Conservation (phyloP, 1,140 invertebrate species). For the Zaprionus taronus region DNA sequence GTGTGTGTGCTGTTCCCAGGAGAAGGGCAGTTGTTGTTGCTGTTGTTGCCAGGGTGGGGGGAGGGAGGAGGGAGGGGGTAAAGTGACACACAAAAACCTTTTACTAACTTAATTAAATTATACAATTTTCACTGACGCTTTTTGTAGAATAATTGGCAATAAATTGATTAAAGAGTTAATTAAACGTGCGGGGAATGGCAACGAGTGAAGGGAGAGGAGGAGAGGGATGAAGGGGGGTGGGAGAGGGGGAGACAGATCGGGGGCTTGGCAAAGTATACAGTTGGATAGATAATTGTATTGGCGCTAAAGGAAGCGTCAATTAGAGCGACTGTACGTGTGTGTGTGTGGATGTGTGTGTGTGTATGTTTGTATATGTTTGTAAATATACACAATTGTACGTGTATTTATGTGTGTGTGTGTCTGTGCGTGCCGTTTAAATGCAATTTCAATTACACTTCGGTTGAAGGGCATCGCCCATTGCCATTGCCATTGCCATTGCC, state of each 20-base stretch:
- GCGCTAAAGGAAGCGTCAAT: slow-evolving; percentile 44
- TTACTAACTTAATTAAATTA: slow-evolving; percentile 82
- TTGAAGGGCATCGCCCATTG: neutral
- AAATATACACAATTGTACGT: neutral
- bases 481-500: neutral
- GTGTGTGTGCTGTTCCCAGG: neutral
- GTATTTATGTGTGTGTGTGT: slow-evolving; percentile 16
- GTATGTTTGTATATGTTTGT: neutral
- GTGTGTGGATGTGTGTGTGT: neutral
- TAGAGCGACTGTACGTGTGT: slow-evolving; percentile 17
- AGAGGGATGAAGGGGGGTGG: slow-evolving; percentile 26
- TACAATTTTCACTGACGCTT: slow-evolving; percentile 76
- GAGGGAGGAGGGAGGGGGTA: neutral
- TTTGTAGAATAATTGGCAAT: slow-evolving; percentile 80
- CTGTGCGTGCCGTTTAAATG: slow-evolving; percentile 35
- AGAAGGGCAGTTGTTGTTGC: neutral
- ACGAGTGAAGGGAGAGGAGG: neutral
- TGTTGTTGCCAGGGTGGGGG: neutral
- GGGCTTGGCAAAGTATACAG: slow-evolving; percentile 29
- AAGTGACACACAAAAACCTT: slow-evolving; percentile 73
- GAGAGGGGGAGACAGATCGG: neutral
- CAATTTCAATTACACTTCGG: slow-evolving; percentile 41
- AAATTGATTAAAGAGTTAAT: slow-evolving; percentile 81
- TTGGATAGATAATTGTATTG: slow-evolving; percentile 73
- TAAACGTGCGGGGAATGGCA: slow-evolving; percentile 59